Percentiles rank a stretch among this genome's conserved stretches.
Conservation (phyloP, 2,113 vertebrate genomes). For the Todiramphus chloris region DNA sequence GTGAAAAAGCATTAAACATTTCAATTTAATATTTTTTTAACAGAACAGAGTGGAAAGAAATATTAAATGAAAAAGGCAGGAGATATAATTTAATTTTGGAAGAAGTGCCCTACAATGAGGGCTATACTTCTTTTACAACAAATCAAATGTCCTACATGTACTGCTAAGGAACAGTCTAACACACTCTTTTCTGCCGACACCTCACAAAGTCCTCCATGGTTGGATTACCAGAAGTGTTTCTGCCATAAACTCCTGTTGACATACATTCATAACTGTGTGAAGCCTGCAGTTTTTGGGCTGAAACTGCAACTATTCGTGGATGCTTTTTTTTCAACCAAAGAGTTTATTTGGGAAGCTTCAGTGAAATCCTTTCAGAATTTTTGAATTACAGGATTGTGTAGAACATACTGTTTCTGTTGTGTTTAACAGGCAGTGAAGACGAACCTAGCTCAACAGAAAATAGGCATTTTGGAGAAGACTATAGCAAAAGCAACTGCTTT, state of each 20-base stretch:
- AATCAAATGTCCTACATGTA: background rate
- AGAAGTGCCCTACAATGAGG: background rate
- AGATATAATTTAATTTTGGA: background rate
- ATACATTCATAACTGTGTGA: background rate
- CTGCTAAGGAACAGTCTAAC: background rate
- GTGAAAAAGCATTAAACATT: background rate
- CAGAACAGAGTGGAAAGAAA: background rate
- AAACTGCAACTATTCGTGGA: background rate
- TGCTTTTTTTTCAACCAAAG: background rate
- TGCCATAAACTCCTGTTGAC: background rate
- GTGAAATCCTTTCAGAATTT: background rate
- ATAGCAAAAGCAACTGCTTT: background rate
- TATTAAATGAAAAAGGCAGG: background rate
- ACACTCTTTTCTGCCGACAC: background rate
- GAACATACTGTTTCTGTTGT: background rate
- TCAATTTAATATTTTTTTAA: background rate
- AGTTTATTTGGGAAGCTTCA: background rate
- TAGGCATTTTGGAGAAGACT: background rate
- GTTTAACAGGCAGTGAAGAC: background rate
- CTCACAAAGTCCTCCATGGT: background rate
- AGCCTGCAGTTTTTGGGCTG: background rate
- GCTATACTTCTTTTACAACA: background rate
- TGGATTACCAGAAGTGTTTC: background rate
- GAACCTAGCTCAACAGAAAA: background rate
- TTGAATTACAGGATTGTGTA: background rate